Evolutionary conservation across 2,888 invertebrate genomes (phyloP).

Genomic region (Orchestes rusci): DNA sequence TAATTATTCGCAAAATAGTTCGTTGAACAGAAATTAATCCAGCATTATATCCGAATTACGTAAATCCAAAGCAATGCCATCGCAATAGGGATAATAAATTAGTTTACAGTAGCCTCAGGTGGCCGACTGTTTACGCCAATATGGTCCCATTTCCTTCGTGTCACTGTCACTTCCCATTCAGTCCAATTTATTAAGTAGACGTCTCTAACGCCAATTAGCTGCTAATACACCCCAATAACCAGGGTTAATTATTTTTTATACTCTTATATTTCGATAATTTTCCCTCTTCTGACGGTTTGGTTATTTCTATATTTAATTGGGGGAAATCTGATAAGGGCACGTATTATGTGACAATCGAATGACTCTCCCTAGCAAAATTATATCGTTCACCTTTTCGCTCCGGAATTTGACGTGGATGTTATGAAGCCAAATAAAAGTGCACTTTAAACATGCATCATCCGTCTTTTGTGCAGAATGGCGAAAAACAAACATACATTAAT

Average conservation of each 20-base stretch:
- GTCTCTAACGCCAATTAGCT: conserved; percentile 28
- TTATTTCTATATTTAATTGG: conserved; percentile 22
- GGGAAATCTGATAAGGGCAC: conserved; percentile 19
- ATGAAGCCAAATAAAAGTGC: too few relatives aligned
- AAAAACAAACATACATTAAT: conserved; percentile 6
- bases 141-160: conserved; percentile 24
- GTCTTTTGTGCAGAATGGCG: too few relatives aligned
- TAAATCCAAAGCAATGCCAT: neutral
- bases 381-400: too few relatives aligned
- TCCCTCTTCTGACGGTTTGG: conserved; percentile 13
- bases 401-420: too few relatives aligned
- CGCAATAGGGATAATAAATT: conserved; percentile 10
- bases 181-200: conserved; percentile 29
- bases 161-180: conserved; percentile 29
- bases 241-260: conserved; percentile 26
- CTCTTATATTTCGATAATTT: conserved; percentile 19
- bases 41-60: too few relatives aligned
- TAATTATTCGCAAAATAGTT: too few relatives aligned
- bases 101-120: conserved; percentile 17
- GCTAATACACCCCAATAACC: conserved; percentile 23
- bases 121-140: conserved; percentile 16
- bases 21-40: too few relatives aligned
- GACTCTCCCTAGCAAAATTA: conserved; percentile 9
- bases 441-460: too few relatives aligned
- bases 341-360: conserved; percentile 18